Base-by-base conservation (phyloP, 2,888 invertebrate species). In the Drosophila picticornis region DNA sequence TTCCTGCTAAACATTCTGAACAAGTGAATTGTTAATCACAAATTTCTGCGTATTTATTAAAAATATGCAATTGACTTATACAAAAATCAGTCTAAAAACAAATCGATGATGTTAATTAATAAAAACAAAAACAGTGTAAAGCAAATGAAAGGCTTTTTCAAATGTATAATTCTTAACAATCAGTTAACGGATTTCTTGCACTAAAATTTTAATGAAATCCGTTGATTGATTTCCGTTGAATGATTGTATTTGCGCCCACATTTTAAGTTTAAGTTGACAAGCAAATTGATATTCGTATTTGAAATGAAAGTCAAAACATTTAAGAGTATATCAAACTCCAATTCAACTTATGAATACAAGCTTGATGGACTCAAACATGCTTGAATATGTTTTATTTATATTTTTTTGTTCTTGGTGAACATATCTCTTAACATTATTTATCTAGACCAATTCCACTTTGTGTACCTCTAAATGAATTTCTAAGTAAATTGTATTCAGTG, bases 401-500 rank as follows among this genome's bases (percentile, higher is more conserved):
- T 36, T 48, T 13, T 16, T 32, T 48, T 13, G 19, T 27, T 52
- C 51, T 16, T 40, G 7, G 11, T 27, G 11, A 16, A 43, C 10
- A 67, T 67, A 43, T 68, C 31, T 34, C 19, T 32, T 40, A 50
- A 68, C 46, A 38, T 56, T 70, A 68, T 68, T 68, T 70, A 68
- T 57, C 19, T 50, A 40, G 32, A 40, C 48, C 38, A 22, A 27
- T 48, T 55, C 31, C 48, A 69, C 22, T n/a, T 56, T 55, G 53
- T 32, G 57, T 53, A 52, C 31, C 27, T 34, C 43, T 36, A 68
- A 75, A 79, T 59, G 43, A 75, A 58, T 61, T 70, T 76, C 48
- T 10, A 50, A 50, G 60, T 50, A 61, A 69, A 70, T 51, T 70
- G 40, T 36, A 46, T 64, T 50, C 51, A 38, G 86, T 68, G 62